Percentiles rank a stretch among this genome's conserved stretches.
These are phyloP conservation scores for Pachyramphus minor DNA, from an alignment of 2,113 vertebrate genomes.

Conservation along the genomic window DNA sequence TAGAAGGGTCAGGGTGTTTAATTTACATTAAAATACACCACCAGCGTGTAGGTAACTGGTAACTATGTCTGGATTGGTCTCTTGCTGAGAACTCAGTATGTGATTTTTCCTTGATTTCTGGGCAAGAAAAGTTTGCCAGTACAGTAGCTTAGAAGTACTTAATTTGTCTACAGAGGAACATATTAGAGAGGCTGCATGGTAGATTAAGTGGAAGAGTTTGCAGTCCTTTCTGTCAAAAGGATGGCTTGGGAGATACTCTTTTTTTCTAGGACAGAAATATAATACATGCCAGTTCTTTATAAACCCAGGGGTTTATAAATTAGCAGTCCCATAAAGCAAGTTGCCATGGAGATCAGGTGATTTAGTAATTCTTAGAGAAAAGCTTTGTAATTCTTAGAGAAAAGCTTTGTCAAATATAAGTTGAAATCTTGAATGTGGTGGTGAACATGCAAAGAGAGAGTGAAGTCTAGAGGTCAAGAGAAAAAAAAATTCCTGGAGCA, in stretches of 20 bases:
- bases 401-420: background rate
- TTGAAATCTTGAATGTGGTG: background rate
- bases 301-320: background rate
- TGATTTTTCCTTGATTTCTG: background rate
- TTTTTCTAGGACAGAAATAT: background rate
- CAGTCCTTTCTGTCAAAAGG: background rate
- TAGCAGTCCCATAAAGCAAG: background rate
- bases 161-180: background rate
- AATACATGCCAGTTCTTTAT: background rate
- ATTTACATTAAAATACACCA: background rate
- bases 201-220: background rate
- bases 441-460: background rate
- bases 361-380: background rate
- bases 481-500: background rate
- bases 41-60: background rate
- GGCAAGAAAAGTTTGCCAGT: background rate
- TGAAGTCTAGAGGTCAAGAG: background rate
- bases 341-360: background rate
- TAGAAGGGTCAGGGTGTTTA: background rate
- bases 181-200: background rate
- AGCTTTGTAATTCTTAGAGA: background rate
- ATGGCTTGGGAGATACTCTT: background rate
- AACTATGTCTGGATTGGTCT: background rate
- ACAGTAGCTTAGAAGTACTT: background rate
- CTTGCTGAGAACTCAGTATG: background rate